These are phyloP conservation scores for Hybognathus amarus DNA, from an alignment of 2,797 vertebrate genomes.

Conservation along the genomic window DNA sequence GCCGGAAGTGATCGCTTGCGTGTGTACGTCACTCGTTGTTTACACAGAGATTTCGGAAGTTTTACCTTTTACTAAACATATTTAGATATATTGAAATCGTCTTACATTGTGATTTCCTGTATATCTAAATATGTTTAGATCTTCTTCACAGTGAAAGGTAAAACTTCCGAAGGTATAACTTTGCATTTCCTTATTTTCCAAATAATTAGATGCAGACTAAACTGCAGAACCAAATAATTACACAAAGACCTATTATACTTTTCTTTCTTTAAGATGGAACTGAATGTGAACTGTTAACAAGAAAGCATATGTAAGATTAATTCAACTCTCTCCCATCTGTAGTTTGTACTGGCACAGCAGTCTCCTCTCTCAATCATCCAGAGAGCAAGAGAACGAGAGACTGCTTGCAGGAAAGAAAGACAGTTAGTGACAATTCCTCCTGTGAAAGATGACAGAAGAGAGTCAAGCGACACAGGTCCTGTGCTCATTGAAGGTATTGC, in stretches of 20 bases:
- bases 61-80: no score
- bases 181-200: no score
- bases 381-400: conserved; percentile 72
- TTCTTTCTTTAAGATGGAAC: neutral
- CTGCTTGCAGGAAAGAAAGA: conserved; percentile 43
- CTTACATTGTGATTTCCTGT: no score
- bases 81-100: no score
- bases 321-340: conserved; percentile 31
- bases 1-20: no score
- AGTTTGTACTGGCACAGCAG: conserved; percentile 64
- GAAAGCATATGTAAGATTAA: neutral
- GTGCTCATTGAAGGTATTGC: conserved; percentile 34
- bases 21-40: no score
- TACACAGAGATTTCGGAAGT: no score
- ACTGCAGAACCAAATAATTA: neutral
- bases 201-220: no score
- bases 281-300: neutral
- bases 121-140: no score
- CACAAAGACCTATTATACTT: neutral
- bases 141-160: no score
- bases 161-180: no score
- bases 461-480: conserved; percentile 8
- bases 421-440: conserved; percentile 60
- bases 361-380: conserved; percentile 77
- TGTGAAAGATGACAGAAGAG: neutral